Evolutionary conservation across 2,888 invertebrate genomes (phyloP).

Genomic region (Pseudococcus jackbeardsleyi): DNA sequence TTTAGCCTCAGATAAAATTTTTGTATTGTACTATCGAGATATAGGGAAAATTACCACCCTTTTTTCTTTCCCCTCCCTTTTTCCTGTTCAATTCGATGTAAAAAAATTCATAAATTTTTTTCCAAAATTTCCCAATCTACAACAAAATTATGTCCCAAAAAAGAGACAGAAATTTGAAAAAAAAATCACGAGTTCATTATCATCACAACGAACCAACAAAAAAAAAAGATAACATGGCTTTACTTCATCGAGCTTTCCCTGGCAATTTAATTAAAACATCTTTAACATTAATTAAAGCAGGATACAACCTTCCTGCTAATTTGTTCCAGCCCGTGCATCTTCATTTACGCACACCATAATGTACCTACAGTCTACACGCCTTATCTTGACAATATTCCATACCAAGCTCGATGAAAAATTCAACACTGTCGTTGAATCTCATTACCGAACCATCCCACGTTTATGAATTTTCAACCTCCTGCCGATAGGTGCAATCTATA

Average conservation of each 20-base stretch:
- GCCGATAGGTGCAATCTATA: not conserved
- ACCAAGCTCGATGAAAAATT: not conserved
- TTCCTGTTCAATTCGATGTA: too few relatives aligned
- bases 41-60: too few relatives aligned
- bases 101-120: too few relatives aligned
- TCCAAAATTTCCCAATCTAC: too few relatives aligned
- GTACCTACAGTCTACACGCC: too few relatives aligned
- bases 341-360: not conserved
- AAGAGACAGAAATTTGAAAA: too few relatives aligned
- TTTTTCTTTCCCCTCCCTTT: too few relatives aligned
- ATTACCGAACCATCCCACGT: conserved; percentile 10
- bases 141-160: too few relatives aligned
- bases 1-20: too few relatives aligned
- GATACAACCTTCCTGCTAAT: not conserved
- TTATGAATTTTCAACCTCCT: not conserved
- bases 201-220: not conserved
- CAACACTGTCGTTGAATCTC: not conserved
- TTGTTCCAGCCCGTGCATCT: not conserved
- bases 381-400: not conserved
- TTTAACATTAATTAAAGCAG: not conserved
- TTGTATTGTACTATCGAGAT: too few relatives aligned
- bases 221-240: not conserved
- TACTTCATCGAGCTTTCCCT: not conserved
- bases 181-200: not conserved
- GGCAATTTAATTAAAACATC: not conserved